Percentiles rank a stretch among this genome's conserved stretches.
Evolutionary conservation across 2,888 invertebrate genomes (phyloP).

Genomic region (Drosophila prolongata): DNA sequence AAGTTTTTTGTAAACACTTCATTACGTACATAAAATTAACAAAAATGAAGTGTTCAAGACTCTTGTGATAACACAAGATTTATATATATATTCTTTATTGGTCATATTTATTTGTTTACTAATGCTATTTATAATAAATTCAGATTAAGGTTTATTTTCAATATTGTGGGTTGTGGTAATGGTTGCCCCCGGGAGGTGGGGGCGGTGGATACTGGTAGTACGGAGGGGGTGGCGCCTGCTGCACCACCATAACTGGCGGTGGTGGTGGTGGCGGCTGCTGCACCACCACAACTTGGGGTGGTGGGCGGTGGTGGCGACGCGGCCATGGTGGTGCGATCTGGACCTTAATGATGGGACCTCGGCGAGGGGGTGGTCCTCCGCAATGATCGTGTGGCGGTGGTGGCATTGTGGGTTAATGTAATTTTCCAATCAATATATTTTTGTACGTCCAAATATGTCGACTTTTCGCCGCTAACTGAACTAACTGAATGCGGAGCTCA

Average conservation of each 20-base stretch:
- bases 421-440: neutral
- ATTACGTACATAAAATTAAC: neutral
- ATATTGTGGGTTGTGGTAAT: slow-evolving; percentile 71
- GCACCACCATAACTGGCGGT: slow-evolving; percentile 61
- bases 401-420: slow-evolving; percentile 48
- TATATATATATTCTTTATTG: neutral
- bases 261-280: slow-evolving; percentile 44
- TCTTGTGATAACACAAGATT: too few species aligned
- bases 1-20: too few species aligned
- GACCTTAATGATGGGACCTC: slow-evolving; percentile 76
- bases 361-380: slow-evolving; percentile 64
- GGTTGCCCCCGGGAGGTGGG: slow-evolving; percentile 49
- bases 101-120: neutral
- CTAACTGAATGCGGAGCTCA: neutral
- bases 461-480: slow-evolving; percentile 34
- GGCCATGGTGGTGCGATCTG: slow-evolving; percentile 72
- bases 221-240: slow-evolving; percentile 59
- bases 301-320: slow-evolving; percentile 65
- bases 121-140: slow-evolving; percentile 3
- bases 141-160: slow-evolving; percentile 1
- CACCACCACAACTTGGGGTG: slow-evolving; percentile 40
- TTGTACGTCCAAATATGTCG: slow-evolving; percentile 46
- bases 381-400: slow-evolving; percentile 69
- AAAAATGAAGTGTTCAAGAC: neutral
- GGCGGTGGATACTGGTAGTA: slow-evolving; percentile 46